Percentiles rank a stretch among this genome's conserved stretches.
Conservation (phyloP, 2,888 invertebrate genomes). For the Oscheius onirici region DNA sequence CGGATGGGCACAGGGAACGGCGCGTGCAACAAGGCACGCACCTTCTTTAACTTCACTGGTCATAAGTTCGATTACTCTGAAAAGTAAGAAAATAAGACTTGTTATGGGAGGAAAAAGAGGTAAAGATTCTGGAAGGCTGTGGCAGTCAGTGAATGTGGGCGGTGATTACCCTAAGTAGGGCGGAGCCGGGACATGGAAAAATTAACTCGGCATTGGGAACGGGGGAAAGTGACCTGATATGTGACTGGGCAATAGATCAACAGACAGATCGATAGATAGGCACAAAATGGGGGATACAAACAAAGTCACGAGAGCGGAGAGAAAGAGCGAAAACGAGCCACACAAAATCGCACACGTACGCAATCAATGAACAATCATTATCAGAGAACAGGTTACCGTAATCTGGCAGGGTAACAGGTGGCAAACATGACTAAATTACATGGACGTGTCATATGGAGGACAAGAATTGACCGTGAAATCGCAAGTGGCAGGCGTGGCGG, state of each 20-base stretch:
- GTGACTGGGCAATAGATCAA: neutral
- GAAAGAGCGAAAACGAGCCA: neutral
- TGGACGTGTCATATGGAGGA: neutral
- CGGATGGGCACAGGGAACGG: slow-evolving; percentile 38
- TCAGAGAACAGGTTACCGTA: neutral
- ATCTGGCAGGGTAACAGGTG: neutral
- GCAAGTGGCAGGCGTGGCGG: slow-evolving; percentile 27
- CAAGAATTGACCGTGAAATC: slow-evolving; percentile 25
- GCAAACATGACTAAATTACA: neutral
- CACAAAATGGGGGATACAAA: slow-evolving; percentile 11
- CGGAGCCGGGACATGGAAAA: neutral
- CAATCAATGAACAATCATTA: neutral
- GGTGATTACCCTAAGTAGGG: neutral
- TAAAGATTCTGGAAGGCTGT: neutral
- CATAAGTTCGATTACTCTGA: slow-evolving; percentile 32
- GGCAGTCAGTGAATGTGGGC: slow-evolving; percentile 3
- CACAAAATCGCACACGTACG: neutral
- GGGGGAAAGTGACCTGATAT: neutral
- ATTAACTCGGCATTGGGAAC: neutral
- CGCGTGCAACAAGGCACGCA: slow-evolving; percentile 54
- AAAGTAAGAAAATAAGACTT: neutral
- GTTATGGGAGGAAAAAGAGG: neutral
- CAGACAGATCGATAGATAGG: neutral
- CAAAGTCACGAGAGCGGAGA: slow-evolving; percentile 16
- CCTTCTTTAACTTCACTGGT: slow-evolving; percentile 42